Evolutionary conservation across 1,140 invertebrate species (phyloP), one percentile per base, ranked within the genome.

Genomic region (Achatina immaculata): DNA sequence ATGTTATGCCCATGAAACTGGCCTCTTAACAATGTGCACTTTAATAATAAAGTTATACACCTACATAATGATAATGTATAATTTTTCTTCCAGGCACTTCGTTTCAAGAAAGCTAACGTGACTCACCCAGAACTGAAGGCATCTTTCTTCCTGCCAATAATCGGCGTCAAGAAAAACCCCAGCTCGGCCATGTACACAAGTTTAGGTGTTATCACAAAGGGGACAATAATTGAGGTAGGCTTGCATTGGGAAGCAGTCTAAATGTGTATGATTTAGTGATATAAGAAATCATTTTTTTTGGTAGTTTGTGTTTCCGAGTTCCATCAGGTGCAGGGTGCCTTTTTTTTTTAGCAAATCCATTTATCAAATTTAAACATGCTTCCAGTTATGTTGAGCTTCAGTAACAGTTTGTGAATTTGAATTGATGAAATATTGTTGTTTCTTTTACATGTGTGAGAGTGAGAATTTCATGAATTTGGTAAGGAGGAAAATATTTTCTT

Each of bases 111-210:
- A 88, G 98, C 97, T 34, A 97, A 99, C 92, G 97, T 99, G 0
- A 99, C 98, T 31, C 99, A 99, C 94, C 99, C 98, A 3, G 98
- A 99, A 93, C 91, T 99, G 0, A 99, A 99, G 92, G 97, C 98
- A 0, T 99, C 99, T n/a, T 99, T 99, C 88, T 95, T 94, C 91
- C 91, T 99, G 71, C 98, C 98, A 0, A 99, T 99, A 40, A 98
- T 99, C 90, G 98, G 98, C 0, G 99, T 99, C 0, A 99, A 99
- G 91, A 99, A 99, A 89, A 99, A 99, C 92, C 99, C 99, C 0
- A 99, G 95, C 89, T 99, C 98, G 0, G 93, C 96, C 7, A 97
- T 99, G 95, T 99, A 97, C 89, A 99, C 99, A 42, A 95, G 95
- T 80, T 92, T 99, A 65, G 99, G 99, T 36, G 98, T 99, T 0